Conservation (phyloP, 2,797 vertebrate species). For the Gorsachius magnificus region DNA sequence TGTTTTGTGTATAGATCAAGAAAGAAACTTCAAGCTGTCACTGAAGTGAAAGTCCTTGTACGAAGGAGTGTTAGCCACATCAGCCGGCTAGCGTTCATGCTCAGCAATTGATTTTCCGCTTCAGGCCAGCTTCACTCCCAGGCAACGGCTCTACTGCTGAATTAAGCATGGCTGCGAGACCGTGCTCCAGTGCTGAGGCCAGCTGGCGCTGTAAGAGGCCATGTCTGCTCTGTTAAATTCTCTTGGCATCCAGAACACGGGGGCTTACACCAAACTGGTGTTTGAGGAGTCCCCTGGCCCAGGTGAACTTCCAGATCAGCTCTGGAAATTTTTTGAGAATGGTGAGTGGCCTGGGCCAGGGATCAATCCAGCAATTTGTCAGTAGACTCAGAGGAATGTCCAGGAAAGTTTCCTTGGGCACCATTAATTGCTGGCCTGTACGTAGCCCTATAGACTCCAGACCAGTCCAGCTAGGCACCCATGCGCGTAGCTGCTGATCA, state of each 20-base stretch:
- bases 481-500: not conserved
- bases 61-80: not conserved
- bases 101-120: not conserved
- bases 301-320: not conserved
- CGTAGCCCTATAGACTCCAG: not conserved
- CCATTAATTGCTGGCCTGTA: not conserved
- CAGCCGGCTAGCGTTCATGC: not conserved
- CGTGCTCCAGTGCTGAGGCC: not conserved
- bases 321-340: not conserved
- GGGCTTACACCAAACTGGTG: not conserved
- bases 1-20: not conserved
- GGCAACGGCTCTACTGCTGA: not conserved
- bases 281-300: not conserved
- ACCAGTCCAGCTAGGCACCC: not conserved
- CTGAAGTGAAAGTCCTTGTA: not conserved
- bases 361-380: not conserved
- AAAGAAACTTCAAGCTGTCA: not conserved
- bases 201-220: not conserved
- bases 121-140: not conserved
- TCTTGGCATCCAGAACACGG: not conserved
- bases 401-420: not conserved
- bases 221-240: accelerated
- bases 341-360: not conserved
- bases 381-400: not conserved
- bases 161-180: not conserved